Base-by-base conservation (phyloP, 35 echinoderm and acorn worm genomes). In the Lytechinus variegatus region DNA sequence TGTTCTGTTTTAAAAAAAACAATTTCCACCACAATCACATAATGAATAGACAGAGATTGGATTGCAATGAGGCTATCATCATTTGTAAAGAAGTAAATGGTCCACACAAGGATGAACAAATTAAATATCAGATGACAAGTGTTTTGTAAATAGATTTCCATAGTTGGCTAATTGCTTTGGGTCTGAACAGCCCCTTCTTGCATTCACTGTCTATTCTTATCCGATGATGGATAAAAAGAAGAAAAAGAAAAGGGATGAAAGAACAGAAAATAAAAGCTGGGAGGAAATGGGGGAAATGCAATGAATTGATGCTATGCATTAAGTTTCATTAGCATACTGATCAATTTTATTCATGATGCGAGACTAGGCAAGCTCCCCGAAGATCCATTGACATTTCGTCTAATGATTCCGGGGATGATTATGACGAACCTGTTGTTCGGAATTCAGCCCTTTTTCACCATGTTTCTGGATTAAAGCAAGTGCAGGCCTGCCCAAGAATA, bases 351-450 rank as follows among this genome's bases (percentile, higher is more conserved):
- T 79, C 66, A 79, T 79, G 66, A 24, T 16, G 7, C 19, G 66
- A 79, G 66, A 79, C 66, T 7, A 19, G 57, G 12, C 21, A 79
- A 79, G 66, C 66, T 79, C 66, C 66, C 66, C n/a, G 19, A 79
- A 79, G 66, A 79, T 79, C 4, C 66, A n/a, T 79, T 79, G 66
- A 79, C 66, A 79, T 79, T 79, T 79, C 66, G 19, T 79, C 16
- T 79, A 79, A 79, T 79, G 66, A 79, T 79, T 16, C 66, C 7
- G 66, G 66, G 66, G 66, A 16, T 79, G 66, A 79, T 79, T 79
- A 79, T 79, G 66, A 79, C 66, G 66, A 24, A 79, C 66, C 66
- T 79, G 66, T 79, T 79, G 66, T 79, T 79, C 66, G 66, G 66
- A 79, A 58, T 24, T 4, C 66, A 16, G n/a, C n/a, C 66, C 66